Conservation (phyloP, 1,140 invertebrate genomes). For the Araneus ventricosus region DNA sequence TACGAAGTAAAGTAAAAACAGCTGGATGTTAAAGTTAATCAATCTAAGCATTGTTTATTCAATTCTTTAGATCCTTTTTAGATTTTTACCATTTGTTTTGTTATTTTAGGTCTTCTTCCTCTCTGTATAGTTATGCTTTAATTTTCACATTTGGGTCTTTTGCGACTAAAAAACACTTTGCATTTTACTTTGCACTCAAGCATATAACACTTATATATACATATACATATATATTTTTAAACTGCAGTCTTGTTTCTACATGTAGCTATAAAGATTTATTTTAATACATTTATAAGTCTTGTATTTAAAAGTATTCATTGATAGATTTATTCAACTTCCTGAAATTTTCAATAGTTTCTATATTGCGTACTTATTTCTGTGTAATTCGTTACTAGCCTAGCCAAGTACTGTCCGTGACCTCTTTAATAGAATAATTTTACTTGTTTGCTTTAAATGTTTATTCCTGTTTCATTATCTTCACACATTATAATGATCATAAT, state of each 20-base stretch:
- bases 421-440: too few species aligned
- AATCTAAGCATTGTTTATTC: not conserved
- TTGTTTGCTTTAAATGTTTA: too few species aligned
- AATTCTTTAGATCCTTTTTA: not conserved
- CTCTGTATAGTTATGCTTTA: conserved; percentile 9
- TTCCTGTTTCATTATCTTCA: too few species aligned
- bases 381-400: not conserved
- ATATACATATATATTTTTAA: conserved; percentile 36
- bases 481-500: too few species aligned
- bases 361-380: not conserved
- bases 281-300: conserved; percentile 31
- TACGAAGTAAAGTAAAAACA: conserved; percentile 42
- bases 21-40: not conserved
- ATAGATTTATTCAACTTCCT: not conserved
- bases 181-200: conserved; percentile 43
- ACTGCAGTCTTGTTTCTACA: conserved; percentile 11
- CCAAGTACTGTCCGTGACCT: too few species aligned
- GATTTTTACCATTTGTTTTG: not conserved
- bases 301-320: not conserved
- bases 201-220: conserved; percentile 5
- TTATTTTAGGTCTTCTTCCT: conserved; percentile 15
- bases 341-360: not conserved
- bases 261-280: conserved; percentile 27
- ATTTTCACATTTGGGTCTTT: conserved; percentile 27
- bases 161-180: conserved; percentile 10